Conservation (phyloP, 2,113 vertebrate genomes). For the Stigmatopora argus region DNA sequence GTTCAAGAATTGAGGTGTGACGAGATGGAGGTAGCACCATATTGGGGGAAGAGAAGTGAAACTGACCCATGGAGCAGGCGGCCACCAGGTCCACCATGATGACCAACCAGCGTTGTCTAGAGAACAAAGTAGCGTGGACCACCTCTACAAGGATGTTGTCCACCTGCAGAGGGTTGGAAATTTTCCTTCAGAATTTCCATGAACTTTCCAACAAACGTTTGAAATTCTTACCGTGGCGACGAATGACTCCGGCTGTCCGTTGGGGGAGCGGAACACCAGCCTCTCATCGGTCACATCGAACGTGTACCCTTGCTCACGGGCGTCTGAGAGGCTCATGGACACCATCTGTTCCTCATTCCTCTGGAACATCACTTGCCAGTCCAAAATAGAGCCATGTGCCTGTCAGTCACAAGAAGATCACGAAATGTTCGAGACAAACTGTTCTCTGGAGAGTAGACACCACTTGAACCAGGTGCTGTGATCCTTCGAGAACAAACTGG, state of each 20-base stretch:
- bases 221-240: slow-evolving; percentile 31
- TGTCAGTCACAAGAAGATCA: slow-evolving; percentile 1
- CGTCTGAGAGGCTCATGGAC: slow-evolving; percentile 38
- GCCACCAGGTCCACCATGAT: slow-evolving; percentile 51
- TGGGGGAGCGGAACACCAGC: slow-evolving; percentile 52
- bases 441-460: neutral
- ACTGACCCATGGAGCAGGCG: slow-evolving; percentile 53
- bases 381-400: slow-evolving; percentile 11
- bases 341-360: slow-evolving; percentile 9
- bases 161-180: slow-evolving; percentile 29
- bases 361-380: slow-evolving; percentile 58
- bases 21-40: neutral
- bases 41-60: neutral
- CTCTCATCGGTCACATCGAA: slow-evolving; percentile 35
- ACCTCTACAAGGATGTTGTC: slow-evolving; percentile 47
- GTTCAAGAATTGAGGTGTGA: neutral
- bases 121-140: slow-evolving; percentile 54
- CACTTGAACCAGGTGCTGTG: neutral
- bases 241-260: slow-evolving; percentile 49
- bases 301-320: slow-evolving; percentile 35
- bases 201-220: neutral
- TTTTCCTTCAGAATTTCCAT: neutral
- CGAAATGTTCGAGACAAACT: too few relatives aligned
- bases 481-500: neutral
- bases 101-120: slow-evolving; percentile 51